phyloP scores from a whole-genome alignment of 2,113 vertebrate genomes.

The Chauna torquata region DNA sequence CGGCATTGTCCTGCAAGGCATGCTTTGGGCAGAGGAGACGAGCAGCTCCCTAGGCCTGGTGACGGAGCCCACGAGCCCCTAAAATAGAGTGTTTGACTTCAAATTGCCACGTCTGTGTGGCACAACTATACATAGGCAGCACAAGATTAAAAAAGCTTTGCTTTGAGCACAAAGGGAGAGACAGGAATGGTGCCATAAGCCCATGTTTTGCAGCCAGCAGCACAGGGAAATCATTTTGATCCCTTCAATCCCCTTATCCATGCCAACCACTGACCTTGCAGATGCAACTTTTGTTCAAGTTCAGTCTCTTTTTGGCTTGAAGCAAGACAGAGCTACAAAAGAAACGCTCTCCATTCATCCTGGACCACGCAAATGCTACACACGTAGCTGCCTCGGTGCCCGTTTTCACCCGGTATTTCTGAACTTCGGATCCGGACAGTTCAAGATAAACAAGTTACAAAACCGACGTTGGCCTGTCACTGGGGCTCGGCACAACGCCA shows the following conservation, averaged over 20 bases:
- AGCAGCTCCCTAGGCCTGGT: background rate
- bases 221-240: conserved; percentile 51
- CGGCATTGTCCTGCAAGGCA: background rate
- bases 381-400: background rate
- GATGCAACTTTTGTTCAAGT: conserved; percentile 62
- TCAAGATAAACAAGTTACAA: background rate
- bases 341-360: background rate
- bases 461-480: background rate
- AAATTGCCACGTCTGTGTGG: conserved; percentile 37
- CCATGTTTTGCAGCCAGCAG: conserved; percentile 61
- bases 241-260: conserved; percentile 66
- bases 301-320: conserved; percentile 36
- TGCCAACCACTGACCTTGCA: conserved; percentile 53
- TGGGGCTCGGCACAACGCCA: background rate
- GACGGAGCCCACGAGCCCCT: background rate
- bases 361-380: rapidly evolving
- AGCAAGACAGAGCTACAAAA: conserved; percentile 28
- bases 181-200: conserved; percentile 61
- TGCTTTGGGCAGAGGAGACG: background rate
- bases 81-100: conserved; percentile 45
- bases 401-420: background rate
- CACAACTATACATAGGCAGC: conserved; percentile 41
- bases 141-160: conserved; percentile 58
- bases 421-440: background rate
- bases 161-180: conserved; percentile 47